A percentile compares a stretch with the other conserved stretches of the same genome.
phyloP scores from a whole-genome alignment of 2,888 invertebrate genomes.

The Timema podura region DNA sequence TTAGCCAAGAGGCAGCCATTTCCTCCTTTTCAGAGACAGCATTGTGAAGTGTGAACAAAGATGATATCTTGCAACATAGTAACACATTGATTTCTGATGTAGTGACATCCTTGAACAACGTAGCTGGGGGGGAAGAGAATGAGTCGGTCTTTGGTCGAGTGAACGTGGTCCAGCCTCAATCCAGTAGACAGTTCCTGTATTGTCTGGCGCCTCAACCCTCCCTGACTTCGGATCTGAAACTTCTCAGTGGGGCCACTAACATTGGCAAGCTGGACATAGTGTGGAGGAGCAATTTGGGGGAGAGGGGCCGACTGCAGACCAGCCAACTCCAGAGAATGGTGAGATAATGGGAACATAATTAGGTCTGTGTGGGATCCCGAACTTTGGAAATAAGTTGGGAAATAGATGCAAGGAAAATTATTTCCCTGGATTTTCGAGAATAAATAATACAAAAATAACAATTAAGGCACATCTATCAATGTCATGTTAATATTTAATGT shows the following conservation, averaged over 20 bases:
- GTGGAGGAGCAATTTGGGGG: conserved; percentile 96
- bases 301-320: conserved; percentile 93
- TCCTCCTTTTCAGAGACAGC: too few species aligned
- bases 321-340: conserved; percentile 89
- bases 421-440: too few species aligned
- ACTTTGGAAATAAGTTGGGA: too few species aligned
- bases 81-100: too few species aligned
- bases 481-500: too few species aligned
- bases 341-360: too few species aligned
- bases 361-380: too few species aligned
- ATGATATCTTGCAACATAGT: too few species aligned
- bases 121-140: conserved; percentile 53
- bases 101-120: conserved; percentile 70
- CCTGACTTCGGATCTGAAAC: conserved; percentile 69
- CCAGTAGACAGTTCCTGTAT: conserved; percentile 92
- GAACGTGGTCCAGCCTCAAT: conserved; percentile 80
- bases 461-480: too few species aligned
- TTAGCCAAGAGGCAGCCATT: too few species aligned
- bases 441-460: background rate
- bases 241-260: conserved; percentile 76
- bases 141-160: conserved; percentile 71
- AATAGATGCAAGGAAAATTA: too few species aligned
- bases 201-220: conserved; percentile 79
- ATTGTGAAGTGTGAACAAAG: too few species aligned
- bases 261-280: conserved; percentile 97